These are phyloP conservation scores for Homalodisca vitripennis DNA, from an alignment of 1,140 invertebrate genomes.

Conservation along the genomic window DNA sequence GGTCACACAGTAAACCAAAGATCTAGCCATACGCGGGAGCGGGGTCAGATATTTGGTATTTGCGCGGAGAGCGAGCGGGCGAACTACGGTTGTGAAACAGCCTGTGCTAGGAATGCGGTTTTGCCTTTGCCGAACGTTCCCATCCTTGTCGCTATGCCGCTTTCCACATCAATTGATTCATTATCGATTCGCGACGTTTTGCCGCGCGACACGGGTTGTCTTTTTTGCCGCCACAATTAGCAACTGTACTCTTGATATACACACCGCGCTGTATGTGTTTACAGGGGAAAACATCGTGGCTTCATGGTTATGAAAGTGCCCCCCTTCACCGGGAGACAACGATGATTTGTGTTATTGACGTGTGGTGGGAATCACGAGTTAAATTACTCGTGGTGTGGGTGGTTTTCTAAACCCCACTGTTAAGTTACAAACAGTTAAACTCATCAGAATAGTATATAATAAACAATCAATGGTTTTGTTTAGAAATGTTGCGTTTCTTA, in stretches of 20 bases:
- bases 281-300: too few species aligned
- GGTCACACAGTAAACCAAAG: too few species aligned
- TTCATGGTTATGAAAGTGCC: too few species aligned
- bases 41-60: conserved; percentile 17
- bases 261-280: neutral
- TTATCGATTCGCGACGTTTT: conserved; percentile 14
- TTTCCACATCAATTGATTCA: conserved; percentile 17
- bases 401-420: too few species aligned
- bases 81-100: neutral
- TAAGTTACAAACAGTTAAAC: too few species aligned
- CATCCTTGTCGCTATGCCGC: neutral
- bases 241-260: neutral
- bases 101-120: neutral
- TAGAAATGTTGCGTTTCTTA: too few species aligned
- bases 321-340: too few species aligned
- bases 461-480: too few species aligned
- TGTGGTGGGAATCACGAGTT: too few species aligned
- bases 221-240: conserved; percentile 9
- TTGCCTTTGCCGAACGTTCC: neutral
- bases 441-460: too few species aligned
- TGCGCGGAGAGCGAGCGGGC: neutral
- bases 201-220: neutral
- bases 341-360: too few species aligned
- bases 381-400: too few species aligned
- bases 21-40: neutral